These are phyloP conservation scores for Barypeithes pellucidus DNA, from an alignment of 2,888 invertebrate genomes.

Conservation along the genomic window DNA sequence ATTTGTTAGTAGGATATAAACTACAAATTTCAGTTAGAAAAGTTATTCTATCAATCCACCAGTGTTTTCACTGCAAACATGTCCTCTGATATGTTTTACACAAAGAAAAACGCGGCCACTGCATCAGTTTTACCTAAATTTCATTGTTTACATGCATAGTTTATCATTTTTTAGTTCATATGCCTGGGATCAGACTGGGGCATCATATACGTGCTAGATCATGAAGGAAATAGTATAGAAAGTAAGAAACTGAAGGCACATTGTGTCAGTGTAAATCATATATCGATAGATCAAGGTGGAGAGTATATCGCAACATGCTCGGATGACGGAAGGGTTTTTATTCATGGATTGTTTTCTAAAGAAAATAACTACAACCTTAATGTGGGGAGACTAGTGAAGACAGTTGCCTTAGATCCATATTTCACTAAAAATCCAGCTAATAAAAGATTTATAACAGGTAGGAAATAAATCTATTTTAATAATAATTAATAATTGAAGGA, in stretches of 20 bases:
- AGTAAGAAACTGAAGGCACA: slow-evolving; percentile 85
- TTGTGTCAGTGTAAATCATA: slow-evolving; percentile 93
- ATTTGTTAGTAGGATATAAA: no score
- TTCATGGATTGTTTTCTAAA: slow-evolving; percentile 83
- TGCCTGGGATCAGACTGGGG: slow-evolving; percentile 96
- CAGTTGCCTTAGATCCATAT: slow-evolving; percentile 87
- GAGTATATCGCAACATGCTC: slow-evolving; percentile 87
- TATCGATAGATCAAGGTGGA: slow-evolving; percentile 91
- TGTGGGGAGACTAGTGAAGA: slow-evolving; percentile 87
- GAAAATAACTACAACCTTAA: slow-evolving; percentile 87
- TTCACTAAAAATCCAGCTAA: slow-evolving; percentile 82
- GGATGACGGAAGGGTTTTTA: slow-evolving; percentile 84
- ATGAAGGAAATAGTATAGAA: slow-evolving; percentile 88
- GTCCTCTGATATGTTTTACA: no score
- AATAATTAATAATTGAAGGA: no score
- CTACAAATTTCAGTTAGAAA: no score
- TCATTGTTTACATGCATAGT: no score
- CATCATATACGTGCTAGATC: slow-evolving; percentile 90
- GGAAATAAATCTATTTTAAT: no score
- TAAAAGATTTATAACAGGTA: slow-evolving; percentile 88
- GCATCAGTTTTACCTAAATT: no score
- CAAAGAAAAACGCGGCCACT: no score
- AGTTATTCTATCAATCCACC: no score
- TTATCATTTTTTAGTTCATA: slow-evolving; percentile 86
- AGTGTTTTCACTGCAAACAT: no score